Evolutionary conservation across 2,113 vertebrate species (phyloP), one percentile per base, ranked within the genome.

Genomic region (Bombycilla garrulus): DNA sequence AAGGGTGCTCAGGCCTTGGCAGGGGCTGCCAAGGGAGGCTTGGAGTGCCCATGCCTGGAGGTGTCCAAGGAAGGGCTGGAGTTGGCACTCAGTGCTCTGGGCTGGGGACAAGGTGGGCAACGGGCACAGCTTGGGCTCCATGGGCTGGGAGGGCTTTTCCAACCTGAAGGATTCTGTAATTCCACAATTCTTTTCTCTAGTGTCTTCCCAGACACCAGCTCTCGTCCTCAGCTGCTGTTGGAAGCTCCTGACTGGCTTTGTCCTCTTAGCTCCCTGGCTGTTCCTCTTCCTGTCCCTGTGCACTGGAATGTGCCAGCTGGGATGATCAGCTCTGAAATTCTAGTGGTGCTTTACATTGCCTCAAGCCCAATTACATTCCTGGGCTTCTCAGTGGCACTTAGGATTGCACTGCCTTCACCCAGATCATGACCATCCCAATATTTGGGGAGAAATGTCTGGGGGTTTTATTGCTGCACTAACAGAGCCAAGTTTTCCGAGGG

Each of bases 81-180:
- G 2, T 28, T 66, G 60, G 53, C 78, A 74, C 61, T 67, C 2
- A 66, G 86, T 6, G 69, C 60, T 81, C 53, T 45, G 78, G 69
- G 60, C 77, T 81, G 69, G 77, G 36, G 23, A 74, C 60, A 81
- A 21, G 28, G 51, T 45, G 53, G 23, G 12, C 5, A 81, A 4
- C 0, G 6, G 26, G 50, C 69, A 66, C 38, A 45, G 77, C 6
- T 3, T 1, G 42, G 22, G 2, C 36, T 81, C 9, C 4, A 5
- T 35, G 74, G 36, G 9, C 51, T 81, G 18, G 44, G 5, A 47
- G 51, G 28, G 26, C 0, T 67, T 51, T 74, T 81, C 53, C 53
- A 45, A 0, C 20, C 11, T 45, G 1, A 12, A 8, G 2, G 16
- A 53, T 53, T 45, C n/a, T 26, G 0, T 28, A 23, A 50, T 45